These are phyloP conservation scores for Dione vanillae DNA, from an alignment of 2,888 invertebrate genomes.

Conservation along the genomic window DNA sequence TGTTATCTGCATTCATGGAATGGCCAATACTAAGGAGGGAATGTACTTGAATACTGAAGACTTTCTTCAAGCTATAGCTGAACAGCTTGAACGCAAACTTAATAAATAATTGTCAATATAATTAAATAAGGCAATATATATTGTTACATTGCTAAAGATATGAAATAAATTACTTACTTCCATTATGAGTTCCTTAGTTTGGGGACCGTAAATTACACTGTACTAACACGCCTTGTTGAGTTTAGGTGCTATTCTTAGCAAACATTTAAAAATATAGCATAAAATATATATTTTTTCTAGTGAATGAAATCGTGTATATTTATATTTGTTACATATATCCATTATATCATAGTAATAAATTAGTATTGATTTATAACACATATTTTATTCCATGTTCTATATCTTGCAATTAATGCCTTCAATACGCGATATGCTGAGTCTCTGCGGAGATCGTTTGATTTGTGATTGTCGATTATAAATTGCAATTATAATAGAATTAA, in stretches of 20 bases:
- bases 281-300: not conserved
- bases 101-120: conserved; percentile 7
- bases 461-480: not conserved
- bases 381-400: not conserved
- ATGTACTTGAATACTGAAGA: conserved; percentile 94
- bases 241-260: conserved; percentile 8
- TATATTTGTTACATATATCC: conserved; percentile 2
- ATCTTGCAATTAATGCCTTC: not conserved
- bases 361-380: not conserved
- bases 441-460: not conserved
- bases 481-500: too few relatives aligned
- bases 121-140: conserved; percentile 59
- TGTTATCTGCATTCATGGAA: conserved; percentile 93
- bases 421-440: not conserved
- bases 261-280: not conserved
- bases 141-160: conserved; percentile 18
- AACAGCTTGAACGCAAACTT: conserved; percentile 86
- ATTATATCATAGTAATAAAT: conserved; percentile 9
- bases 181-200: not conserved
- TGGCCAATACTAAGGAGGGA: conserved; percentile 91
- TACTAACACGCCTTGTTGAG: not conserved
- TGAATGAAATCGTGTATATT: conserved; percentile 1
- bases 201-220: conserved; percentile 3
- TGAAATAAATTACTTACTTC: conserved; percentile 15
- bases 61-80: conserved; percentile 92